A percentile compares a stretch with the other conserved stretches of the same genome.
These are phyloP conservation scores for Atopsyche davidsoni DNA, from an alignment of 1,140 invertebrate species.

Conservation along the genomic window DNA sequence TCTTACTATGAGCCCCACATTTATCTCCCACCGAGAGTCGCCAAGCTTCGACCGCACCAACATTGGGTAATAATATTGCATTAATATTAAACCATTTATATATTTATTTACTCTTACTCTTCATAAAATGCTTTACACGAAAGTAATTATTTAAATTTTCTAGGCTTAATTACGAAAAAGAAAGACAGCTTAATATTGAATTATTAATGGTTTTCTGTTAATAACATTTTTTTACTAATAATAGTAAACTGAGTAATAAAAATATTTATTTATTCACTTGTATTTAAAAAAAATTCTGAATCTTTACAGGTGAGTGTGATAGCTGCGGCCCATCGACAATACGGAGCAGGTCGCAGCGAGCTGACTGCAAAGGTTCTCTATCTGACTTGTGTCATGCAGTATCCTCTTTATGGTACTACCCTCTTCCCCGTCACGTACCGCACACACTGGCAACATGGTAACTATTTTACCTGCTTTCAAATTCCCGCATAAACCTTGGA, in stretches of 20 bases:
- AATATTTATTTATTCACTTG: too few species aligned
- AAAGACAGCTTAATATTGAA: too few species aligned
- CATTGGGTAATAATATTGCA: slow-evolving; percentile 41
- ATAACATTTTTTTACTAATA: too few species aligned
- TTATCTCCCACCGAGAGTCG: slow-evolving; percentile 42
- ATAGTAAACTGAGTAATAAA: too few species aligned
- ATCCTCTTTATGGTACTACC: slow-evolving; percentile 90
- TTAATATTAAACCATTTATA: background rate
- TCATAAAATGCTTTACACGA: background rate
- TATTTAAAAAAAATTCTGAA: too few species aligned
- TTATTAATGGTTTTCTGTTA: too few species aligned
- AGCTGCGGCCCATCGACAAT: slow-evolving; percentile 81
- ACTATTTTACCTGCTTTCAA: slow-evolving; percentile 31
- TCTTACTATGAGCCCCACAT: slow-evolving; percentile 46
- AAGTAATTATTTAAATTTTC: too few species aligned
- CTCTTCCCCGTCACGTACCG: slow-evolving; percentile 89
- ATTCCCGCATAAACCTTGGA: background rate
- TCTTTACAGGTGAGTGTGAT: slow-evolving; percentile 66
- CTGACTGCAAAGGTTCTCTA: slow-evolving; percentile 90
- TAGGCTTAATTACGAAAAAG: too few species aligned
- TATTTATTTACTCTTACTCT: slow-evolving; percentile 1
- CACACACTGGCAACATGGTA: slow-evolving; percentile 85
- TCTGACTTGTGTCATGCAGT: slow-evolving; percentile 94
- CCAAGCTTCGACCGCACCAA: slow-evolving; percentile 36
- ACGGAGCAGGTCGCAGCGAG: slow-evolving; percentile 84